Base-by-base conservation (phyloP, 2,888 invertebrate genomes). In the Rotaria socialis region DNA sequence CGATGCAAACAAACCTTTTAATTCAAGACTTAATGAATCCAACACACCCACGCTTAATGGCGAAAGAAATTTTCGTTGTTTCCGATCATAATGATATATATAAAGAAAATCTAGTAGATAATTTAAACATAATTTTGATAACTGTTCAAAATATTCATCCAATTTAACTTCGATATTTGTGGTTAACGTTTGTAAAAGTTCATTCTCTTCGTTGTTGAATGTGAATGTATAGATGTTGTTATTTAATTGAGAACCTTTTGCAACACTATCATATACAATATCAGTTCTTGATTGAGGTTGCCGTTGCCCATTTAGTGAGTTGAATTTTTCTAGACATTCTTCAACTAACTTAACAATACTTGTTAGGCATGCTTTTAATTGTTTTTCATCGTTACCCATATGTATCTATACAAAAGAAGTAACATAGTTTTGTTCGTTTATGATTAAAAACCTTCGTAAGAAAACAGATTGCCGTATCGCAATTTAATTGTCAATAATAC, bases 1-100 rank as follows among this genome's bases (percentile, higher is more conserved):
- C n/a, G 80, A 16, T n/a, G 43, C 80, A 47, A 80, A 80, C 11
- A 80, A n/a, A n/a, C 80, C 47, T 80, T 80, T 43, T 43, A 80
- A 24, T 24, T 80, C 80, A 41, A 8, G 24, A 43, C 0, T 3
- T 3, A 80, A 80, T 11, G 80, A 47, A 47, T 24, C 11, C n/a
- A 80, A 47, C 0, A 19, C 47, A 47, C 14, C 14, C 22, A 47
- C 35, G 11, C 8, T 47, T 24, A 80, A 24, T 3, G 80, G n/a
- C n/a, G 24, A 7, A 1, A 11, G 24, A 10, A 80, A 80, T 80
- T 4, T 0, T 80, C 24, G 8, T n/a, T n/a, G 3, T 10, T 0
- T 3, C 8, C 47, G 22, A 47, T 80, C 47, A 80, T 80, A 80
- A n/a, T 43, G n/a, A 47, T 80, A 80, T 24, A 0, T 14, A 14